Evolutionary conservation across 1,140 invertebrate species (phyloP), one percentile per base, ranked within the genome.

Genomic region (Chironomus striatipennis): DNA sequence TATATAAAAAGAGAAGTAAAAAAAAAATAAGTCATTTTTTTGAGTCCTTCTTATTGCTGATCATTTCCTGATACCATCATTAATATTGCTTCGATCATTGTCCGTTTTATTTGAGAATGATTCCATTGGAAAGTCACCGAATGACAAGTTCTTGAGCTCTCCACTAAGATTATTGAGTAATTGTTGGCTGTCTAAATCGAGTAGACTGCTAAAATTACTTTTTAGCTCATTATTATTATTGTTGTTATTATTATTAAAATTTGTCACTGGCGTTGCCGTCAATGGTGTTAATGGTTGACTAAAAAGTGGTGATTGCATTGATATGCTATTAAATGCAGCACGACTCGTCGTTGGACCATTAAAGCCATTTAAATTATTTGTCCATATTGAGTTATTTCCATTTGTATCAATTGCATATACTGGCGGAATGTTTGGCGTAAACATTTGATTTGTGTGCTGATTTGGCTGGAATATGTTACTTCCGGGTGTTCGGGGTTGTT

Each of bases 181-280:
- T 75, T 85, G 82, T 70, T 83, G 83, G 75, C 80, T 85, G 76
- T 85, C 85, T 77, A 85, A 81, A 77, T 83, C 82, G 7, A 84
- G 75, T 34, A 85, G 76, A 73, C 80, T 83, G 75, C 81, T 82
- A 75, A 83, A 75, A 76, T 80, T 82, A 42, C 15, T 42, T 20
- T 24, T 64, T 15, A 80, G 78, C 73, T 79, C 78, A 74, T 82
- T 79, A 18, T 80, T 77, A 73, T 75, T 77, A 18, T 65, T 74
- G 20, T 20, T 74, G 65, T 75, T 74, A 70, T 43, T 64, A 9
- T 76, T 42, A 34, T 43, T 34, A 65, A 67, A 18, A 20, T 9
- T 75, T 42, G 67, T n/a, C 43, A 75, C 73, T 75, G 10, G 34
- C 74, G 57, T 24, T 73, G 24, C 17, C 15, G 57, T 10, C 73